phyloP scores from a whole-genome alignment of 2,888 invertebrate genomes.

The Amorpha juglandis region DNA sequence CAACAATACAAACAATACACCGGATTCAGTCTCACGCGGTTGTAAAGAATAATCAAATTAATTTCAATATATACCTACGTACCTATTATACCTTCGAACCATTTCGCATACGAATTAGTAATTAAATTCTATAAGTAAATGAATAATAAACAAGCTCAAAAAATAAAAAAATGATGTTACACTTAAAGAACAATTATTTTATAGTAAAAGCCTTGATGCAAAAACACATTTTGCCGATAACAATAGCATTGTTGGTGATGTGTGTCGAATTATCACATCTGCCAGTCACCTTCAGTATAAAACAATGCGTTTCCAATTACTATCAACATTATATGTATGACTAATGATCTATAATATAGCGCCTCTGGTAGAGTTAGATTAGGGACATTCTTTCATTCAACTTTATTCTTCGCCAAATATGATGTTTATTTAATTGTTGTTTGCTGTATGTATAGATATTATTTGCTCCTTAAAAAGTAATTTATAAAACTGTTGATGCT shows the following conservation, averaged over 20 bases:
- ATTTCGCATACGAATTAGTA: not conserved
- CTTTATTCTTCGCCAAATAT: no score
- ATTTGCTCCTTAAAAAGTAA: no score
- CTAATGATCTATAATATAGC: constrained; percentile 10
- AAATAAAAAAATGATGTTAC: no score
- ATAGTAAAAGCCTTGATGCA: not conserved
- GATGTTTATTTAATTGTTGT: not conserved
- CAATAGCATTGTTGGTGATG: constrained; percentile 18
- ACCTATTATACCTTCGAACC: no score
- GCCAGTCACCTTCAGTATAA: constrained; percentile 26
- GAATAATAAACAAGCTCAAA: no score
- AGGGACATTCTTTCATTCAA: not conserved
- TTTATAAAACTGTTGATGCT: no score
- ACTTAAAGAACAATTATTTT: not conserved
- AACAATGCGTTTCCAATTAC: constrained; percentile 27
- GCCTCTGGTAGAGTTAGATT: not conserved
- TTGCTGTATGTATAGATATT: no score
- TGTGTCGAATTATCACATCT: constrained; percentile 31
- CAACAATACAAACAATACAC: no score
- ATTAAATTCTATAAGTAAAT: not conserved
- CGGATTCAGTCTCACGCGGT: no score
- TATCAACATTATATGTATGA: constrained; percentile 27
- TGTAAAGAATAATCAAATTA: no score
- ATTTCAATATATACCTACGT: no score
- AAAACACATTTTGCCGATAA: constrained; percentile 12